A percentile compares a stretch with the other conserved stretches of the same genome.
These are phyloP conservation scores for Lota lota DNA, from an alignment of 2,113 vertebrate genomes.

Conservation along the genomic window DNA sequence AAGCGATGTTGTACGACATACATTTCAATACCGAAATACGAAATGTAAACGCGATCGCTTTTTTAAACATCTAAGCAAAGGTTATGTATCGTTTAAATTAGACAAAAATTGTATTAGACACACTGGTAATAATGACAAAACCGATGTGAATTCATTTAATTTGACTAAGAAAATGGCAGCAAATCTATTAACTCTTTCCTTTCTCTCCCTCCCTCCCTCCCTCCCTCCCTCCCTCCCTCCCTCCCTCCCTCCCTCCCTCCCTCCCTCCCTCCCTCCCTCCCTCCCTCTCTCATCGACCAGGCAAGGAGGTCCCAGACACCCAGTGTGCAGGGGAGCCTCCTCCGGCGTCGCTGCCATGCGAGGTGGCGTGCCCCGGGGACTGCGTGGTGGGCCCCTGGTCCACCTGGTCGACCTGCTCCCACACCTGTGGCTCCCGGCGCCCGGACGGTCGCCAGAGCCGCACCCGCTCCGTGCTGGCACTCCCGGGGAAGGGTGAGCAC, in stretches of 20 bases:
- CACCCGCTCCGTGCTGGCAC: constrained; percentile 81
- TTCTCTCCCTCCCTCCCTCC: neutral
- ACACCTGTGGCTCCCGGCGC: constrained; percentile 84
- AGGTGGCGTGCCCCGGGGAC: constrained; percentile 82
- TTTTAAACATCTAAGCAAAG: no score
- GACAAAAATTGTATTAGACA: no score
- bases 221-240: neutral
- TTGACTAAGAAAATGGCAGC: no score
- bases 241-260: no score
- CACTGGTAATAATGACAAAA: no score
- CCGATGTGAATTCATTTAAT: no score
- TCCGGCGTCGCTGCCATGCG: constrained; percentile 70
- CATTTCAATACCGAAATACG: no score
- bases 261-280: neutral
- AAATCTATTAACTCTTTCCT: no score
- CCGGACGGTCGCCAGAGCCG: constrained; percentile 87
- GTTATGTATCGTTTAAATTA: no score
- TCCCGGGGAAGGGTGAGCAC: constrained; percentile 83
- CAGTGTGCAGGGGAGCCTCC: constrained; percentile 74
- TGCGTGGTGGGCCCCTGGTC: constrained; percentile 89
- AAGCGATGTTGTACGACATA: no score
- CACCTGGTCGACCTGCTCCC: constrained; percentile 87
- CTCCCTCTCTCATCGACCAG: constrained; percentile 59
- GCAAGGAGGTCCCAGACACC: constrained; percentile 68
- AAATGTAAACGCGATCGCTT: no score